Percentiles rank a stretch among this genome's conserved stretches.
Conservation (phyloP, 2,797 vertebrate genomes). For the Furcifer pardalis region DNA sequence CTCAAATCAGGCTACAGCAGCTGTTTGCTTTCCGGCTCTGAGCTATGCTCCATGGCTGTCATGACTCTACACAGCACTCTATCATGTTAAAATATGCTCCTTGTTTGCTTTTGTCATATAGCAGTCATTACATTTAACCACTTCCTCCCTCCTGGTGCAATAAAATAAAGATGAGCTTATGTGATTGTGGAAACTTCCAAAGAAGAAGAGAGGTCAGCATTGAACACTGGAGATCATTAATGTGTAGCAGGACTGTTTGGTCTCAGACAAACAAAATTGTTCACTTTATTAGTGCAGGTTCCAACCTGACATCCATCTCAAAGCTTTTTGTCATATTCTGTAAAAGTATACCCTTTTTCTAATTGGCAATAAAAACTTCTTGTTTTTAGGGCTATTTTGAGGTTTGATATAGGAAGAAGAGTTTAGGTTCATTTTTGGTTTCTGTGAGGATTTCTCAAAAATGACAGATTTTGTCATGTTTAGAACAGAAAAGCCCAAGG, state of each 20-base stretch:
- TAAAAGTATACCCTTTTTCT: not conserved
- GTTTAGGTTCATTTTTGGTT: too few relatives aligned
- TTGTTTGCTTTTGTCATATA: constrained; percentile 61
- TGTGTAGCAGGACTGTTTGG: not conserved
- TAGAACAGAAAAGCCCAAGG: too few relatives aligned
- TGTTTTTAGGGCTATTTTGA: not conserved
- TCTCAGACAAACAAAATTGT: not conserved
- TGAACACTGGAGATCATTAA: constrained; percentile 16
- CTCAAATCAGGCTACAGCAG: constrained; percentile 88
- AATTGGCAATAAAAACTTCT: not conserved
- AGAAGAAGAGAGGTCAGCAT: constrained; percentile 32
- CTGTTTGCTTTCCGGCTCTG: constrained; percentile 86
- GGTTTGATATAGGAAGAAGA: not conserved
- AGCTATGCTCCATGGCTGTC: constrained; percentile 77
- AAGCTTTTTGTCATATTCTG: not conserved
- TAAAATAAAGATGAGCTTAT: constrained; percentile 39
- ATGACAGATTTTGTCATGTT: too few relatives aligned
- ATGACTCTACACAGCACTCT: constrained; percentile 78
- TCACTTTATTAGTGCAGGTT: too few relatives aligned
- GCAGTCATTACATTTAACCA: constrained; percentile 50
- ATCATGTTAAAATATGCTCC: constrained; percentile 72
- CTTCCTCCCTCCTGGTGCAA: constrained; percentile 46
- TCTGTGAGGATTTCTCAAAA: too few relatives aligned
- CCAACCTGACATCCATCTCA: not conserved
- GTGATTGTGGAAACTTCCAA: not conserved